Conservation (phyloP, 2,888 invertebrate genomes). For the Chrysodeixis includens region DNA sequence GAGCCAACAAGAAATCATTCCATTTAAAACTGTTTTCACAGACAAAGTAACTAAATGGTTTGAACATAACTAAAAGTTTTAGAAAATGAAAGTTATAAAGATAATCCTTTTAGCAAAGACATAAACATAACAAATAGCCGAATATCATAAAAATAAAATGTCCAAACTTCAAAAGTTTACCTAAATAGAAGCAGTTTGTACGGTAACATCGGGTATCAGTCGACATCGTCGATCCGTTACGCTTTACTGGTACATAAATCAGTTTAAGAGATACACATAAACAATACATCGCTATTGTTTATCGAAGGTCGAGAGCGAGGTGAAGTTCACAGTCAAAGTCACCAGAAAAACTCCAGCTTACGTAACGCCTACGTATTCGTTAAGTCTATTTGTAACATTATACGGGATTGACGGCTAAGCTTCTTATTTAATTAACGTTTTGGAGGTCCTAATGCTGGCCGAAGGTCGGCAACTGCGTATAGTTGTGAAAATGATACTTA, state of each 20-base stretch:
- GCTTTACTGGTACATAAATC: constrained; percentile 48
- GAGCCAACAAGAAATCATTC: too few species aligned
- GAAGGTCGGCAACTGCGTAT: not conserved
- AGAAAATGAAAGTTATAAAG: too few species aligned
- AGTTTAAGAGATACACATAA: constrained; percentile 31
- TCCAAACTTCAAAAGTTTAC: not conserved
- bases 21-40: too few species aligned
- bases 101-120: not conserved
- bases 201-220: constrained; percentile 19
- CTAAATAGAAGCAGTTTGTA: not conserved
- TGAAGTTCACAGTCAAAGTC: constrained; percentile 51
- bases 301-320: constrained; percentile 29
- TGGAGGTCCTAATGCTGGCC: not conserved
- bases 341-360: constrained; percentile 40
- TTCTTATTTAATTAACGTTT: constrained; percentile 13
- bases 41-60: too few species aligned
- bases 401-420: constrained; percentile 22
- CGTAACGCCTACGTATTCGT: constrained; percentile 25
- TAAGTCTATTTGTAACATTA: constrained; percentile 43
- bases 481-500: not conserved
- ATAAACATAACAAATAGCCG: not conserved
- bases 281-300: constrained; percentile 11
- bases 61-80: too few species aligned
- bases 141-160: not conserved
- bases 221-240: constrained; percentile 17